phyloP scores from a whole-genome alignment of 2,888 invertebrate species.

The Mesorhabditis belari region DNA sequence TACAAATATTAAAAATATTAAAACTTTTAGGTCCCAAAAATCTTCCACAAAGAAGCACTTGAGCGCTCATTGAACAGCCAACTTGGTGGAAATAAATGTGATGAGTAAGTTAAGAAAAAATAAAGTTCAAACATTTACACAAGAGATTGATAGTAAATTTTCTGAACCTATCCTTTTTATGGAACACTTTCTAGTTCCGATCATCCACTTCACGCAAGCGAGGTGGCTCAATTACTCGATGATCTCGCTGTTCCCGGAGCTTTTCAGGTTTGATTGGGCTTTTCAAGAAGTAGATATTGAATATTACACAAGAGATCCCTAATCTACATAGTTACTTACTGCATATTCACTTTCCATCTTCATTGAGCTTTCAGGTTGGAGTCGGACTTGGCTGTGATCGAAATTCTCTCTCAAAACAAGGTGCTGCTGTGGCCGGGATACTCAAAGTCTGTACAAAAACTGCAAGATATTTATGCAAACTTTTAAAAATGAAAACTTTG shows the following conservation, averaged over 20 bases:
- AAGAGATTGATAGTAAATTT: no score
- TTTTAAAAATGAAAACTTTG: no score
- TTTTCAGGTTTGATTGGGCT: conserved; percentile 13
- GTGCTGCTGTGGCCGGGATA: conserved; percentile 18
- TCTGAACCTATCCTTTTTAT: no score
- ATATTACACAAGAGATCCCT: no score
- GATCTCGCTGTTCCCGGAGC: conserved; percentile 25
- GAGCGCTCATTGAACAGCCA: conserved; percentile 38
- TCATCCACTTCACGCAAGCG: neutral
- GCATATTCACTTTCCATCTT: no score
- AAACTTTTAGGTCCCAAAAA: conserved; percentile 23
- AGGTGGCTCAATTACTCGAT: conserved; percentile 21
- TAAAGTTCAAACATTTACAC: no score
- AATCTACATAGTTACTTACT: no score
- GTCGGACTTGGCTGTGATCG: neutral
- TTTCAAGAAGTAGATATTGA: no score
- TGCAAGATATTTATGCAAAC: no score
- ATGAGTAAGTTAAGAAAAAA: conserved; percentile 1
- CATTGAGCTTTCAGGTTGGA: conserved; percentile 18
- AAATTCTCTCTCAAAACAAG: neutral
- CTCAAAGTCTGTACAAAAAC: no score
- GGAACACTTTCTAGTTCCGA: neutral
- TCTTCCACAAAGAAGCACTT: conserved; percentile 39
- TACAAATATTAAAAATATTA: conserved; percentile 21
- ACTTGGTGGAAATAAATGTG: conserved; percentile 12